Evolutionary conservation across 2,888 invertebrate genomes (phyloP), one percentile per base, ranked within the genome.

Genomic region (Caenorhabditis wallacei): DNA sequence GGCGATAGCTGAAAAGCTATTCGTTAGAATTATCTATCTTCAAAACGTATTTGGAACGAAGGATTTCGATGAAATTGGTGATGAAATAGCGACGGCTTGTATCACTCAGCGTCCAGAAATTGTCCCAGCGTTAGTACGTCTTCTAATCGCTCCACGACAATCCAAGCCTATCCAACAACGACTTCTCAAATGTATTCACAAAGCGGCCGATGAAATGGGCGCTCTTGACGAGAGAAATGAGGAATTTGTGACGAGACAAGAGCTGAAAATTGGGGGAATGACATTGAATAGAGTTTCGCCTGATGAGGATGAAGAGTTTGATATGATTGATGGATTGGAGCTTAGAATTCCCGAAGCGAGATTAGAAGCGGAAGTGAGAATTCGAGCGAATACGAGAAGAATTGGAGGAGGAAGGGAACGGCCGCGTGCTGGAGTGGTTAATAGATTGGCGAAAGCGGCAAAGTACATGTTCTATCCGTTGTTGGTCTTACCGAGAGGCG

Each of bases 181-280:
- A 4, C 56, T 84, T 7, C 53, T 81, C 11, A 54, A 82, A 5
- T 63, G 24, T 40, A 70, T 85, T 20, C 64, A 71, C 18, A 63
- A 40, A 16, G 80, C 84, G 7, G 82, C 84, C 5, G 80, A 78
- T 22, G 82, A 80, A 46, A 26, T 85, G 69, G 69, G 75, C 11
- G 54, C 51, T 10, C n/a, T 72, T 20, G 72, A 74, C n/a, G 1
- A 20, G 11, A 54, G 46, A 46, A 61, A 43, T 7, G 68, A 48
- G 20, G 46, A 66, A 24, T 54, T 51, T 30, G 30, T 51, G 2
- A 68, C 53, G 11, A 1, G 40, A 2, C 48, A 61, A 22, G 22
- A 48, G 35, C 43, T 22, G n/a, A 24, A 5, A 18, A 11, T 64
- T n/a, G 54, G 63, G 1, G 43, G 54, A 10, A 37, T 48, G 30